Base-by-base conservation (phyloP, 2,113 vertebrate species). In the Oxyura jamaicensis region DNA sequence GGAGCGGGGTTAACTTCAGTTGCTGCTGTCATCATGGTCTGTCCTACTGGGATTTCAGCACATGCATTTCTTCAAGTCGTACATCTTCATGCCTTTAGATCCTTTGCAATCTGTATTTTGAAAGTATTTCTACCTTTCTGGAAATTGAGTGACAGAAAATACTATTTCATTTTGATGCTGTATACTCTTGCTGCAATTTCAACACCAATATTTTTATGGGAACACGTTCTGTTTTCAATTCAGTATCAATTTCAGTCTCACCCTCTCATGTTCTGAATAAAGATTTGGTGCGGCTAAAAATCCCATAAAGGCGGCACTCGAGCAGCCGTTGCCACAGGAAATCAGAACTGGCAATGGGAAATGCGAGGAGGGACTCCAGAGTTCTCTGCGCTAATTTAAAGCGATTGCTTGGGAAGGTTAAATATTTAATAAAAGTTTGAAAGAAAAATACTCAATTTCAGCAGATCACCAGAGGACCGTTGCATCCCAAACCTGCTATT, bases 61-160 rank as follows among this genome's bases (percentile, higher is more conserved):
- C 0, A 0, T 6, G 22, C 10, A 0, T 71, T 53, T 62, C 71
- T 82, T 85, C 59, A 72, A 44, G 36, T n/a, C 41, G 31, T 56
- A 21, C 1, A 1, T 92, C 26, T 71, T 66, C 4, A 0, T 44
- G 42, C 35, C 62, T 84, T 75, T 48, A 48, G 29, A 72, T 36
- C 50, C 46, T 79, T 81, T 33, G 28, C 75, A 86, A 67, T 56
- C 31, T 75, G 0, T 20, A 14, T 71, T 84, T 88, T 91, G 17
- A 11, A 81, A 68, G n/a, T 39, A 3, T 42, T 33, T 0, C 60
- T 75, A 4, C 72, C 67, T 65, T 73, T 82, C 76, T 87, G 48
- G 44, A 75, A 91, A 65, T 25, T 0, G 8, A 87, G 28, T 35
- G 23, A 56, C 39, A 71, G 52, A 71, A 84, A 93, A 56, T 56